Evolutionary conservation across 2,797 vertebrate genomes (phyloP), one percentile per base, ranked within the genome.

Genomic region (Acestrorhynchus altus): DNA sequence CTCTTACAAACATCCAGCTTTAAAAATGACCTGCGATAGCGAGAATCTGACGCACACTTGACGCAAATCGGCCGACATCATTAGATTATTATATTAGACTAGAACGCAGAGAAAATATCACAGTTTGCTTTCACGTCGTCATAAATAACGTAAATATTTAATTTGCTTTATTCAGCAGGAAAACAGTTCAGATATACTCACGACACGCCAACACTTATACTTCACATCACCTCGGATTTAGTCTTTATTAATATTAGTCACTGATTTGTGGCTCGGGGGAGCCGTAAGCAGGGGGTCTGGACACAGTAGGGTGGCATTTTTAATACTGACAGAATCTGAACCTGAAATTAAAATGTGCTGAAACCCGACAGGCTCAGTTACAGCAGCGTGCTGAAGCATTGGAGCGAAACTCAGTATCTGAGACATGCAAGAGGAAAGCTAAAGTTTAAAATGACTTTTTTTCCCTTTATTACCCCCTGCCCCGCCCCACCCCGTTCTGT

Each of bases 171-270:
- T 49, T 67, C 46, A 67, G 44, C 65, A 67, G 46, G 44, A 67
- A 35, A 67, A 65, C 20, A 65, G 63, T 40, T 65, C 13, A 8
- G 42, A 67, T 66, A 46, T 51, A 51, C 18, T 47, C 65, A 67
- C 65, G 9, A 67, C 65, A 67, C 26, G 24, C 65, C 44, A 28
- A 67, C 46, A 49, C 28, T 47, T 51, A 67, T 31, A 49, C 65
- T 51, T 67, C 65, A 67, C 65, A 66, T 66, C 63, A 66, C 63
- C n/a, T 47, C 20, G 2, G 12, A 63, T 46, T 66, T 66, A 16
- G 22, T 47, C 22, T 46, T 47, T 47, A 47, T 49, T 67, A 46
- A 16, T 51, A 67, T 47, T 28, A 26, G 44, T 67, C 24, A 31
- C 44, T 18, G 46, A 67, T 67, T 51, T 4, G 11, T 9, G 64